Evolutionary conservation across 2,797 vertebrate genomes (phyloP).

Genomic region (Botia kubotai): DNA sequence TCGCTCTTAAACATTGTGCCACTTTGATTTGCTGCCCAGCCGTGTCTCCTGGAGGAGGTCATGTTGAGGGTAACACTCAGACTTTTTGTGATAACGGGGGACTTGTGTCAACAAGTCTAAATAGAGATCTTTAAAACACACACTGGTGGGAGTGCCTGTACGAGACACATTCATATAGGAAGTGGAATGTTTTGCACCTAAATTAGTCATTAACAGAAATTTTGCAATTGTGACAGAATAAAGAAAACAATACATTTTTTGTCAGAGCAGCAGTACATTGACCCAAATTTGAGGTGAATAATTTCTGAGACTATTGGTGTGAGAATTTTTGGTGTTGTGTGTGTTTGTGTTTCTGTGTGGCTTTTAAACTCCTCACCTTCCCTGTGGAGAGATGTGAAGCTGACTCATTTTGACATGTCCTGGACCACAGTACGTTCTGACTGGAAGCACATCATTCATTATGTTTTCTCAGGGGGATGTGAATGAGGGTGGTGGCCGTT

Average conservation of each 20-base stretch:
- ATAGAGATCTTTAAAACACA: constrained; percentile 32
- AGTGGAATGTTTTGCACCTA: constrained; percentile 39
- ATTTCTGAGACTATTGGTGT: constrained; percentile 36
- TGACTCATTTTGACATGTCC: constrained; percentile 32
- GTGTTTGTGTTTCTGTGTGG: constrained; percentile 40
- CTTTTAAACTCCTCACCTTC: constrained; percentile 50
- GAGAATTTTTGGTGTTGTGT: constrained; percentile 34
- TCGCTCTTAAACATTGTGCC: constrained; percentile 10
- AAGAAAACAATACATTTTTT: constrained; percentile 8
- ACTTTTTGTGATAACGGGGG: constrained; percentile 41
- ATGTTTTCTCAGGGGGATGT: constrained; percentile 40
- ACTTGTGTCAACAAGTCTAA: constrained; percentile 57
- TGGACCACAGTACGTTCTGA: constrained; percentile 22
- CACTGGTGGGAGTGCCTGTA: constrained; percentile 31
- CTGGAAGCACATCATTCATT: constrained; percentile 36
- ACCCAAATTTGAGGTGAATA: constrained; percentile 42
- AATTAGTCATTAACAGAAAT: constrained; percentile 32
- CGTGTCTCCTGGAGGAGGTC: constrained; percentile 46
- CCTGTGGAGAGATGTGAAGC: constrained; percentile 49
- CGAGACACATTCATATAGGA: constrained; percentile 43
- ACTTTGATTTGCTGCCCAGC: constrained; percentile 21
- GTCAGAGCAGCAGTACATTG: constrained; percentile 5
- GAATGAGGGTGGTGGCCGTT: constrained; percentile 25
- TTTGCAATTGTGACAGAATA: constrained; percentile 7
- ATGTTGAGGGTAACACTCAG: constrained; percentile 30